Evolutionary conservation across 2,797 vertebrate species (phyloP), one percentile per base, ranked within the genome.

Genomic region (Channallabes apus): DNA sequence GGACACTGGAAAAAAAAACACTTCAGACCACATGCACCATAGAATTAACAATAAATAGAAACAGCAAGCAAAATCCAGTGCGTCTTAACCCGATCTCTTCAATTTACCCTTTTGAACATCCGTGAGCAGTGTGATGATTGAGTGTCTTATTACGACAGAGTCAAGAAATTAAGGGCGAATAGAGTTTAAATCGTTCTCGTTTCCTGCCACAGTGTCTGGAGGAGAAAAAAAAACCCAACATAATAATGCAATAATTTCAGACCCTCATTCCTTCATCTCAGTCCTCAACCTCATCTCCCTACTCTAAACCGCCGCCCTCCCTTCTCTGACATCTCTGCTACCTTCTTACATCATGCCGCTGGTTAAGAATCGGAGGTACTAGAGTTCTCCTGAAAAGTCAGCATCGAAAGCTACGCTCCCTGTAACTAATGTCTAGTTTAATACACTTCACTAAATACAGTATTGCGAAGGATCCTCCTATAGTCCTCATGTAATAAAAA

Each of bases 391-490:
- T 61, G 81, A 83, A 51, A 79, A 80, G 75, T 80, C 67, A 58
- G 38, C 61, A 79, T 86, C 20, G 64, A 81, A 71, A 84, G 20
- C 68, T 82, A 76, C 38, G 73, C 67, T 65, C 54, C 85, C 65
- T 17, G 78, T 82, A 80, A 79, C 85, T 85, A 85, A 59, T 56
- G 68, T 86, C 83, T 84, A 86, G 85, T 85, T 83, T 61, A 87
- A 86, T 82, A 82, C 51, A 67, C 84, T 82, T 78, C 83, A 80
- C 79, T 72, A 89, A 82, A 83, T 76, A 89, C 84, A 84, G 75
- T 83, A 87, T 89, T 69, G 72, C 56, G 83, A 85, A 85, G 38
- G 81, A 79, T 86, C 80, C 78, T 41, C 67, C 85, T 79, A 72
- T 27, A 79, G 77, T 32, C 41, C 69, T 79, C 29, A n/a, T 58